A percentile compares a stretch with the other conserved stretches of the same genome.
These are phyloP conservation scores for Microctenopoma lineatum DNA, from an alignment of 2,797 vertebrate genomes.

Conservation along the genomic window DNA sequence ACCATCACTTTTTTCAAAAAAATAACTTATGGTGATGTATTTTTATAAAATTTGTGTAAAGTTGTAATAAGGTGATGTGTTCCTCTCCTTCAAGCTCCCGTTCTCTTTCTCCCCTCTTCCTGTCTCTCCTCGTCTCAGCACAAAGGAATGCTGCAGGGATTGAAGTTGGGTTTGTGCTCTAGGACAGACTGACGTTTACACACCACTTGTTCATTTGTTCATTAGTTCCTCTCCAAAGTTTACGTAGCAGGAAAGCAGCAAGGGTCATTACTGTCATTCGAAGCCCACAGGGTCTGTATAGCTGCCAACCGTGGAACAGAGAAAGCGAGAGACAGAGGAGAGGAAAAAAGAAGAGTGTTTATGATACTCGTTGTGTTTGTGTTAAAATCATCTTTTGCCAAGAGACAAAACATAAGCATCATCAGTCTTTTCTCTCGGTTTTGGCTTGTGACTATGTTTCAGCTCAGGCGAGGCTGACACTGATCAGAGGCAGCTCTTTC, in stretches of 20 bases:
- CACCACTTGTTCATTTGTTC: slow-evolving; percentile 56
- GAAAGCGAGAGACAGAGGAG: slow-evolving; percentile 39
- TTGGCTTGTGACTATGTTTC: slow-evolving; percentile 64
- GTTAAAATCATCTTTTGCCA: slow-evolving; percentile 76
- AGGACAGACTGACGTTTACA: slow-evolving; percentile 43
- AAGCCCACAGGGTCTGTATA: slow-evolving; percentile 41
- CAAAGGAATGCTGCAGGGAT: slow-evolving; percentile 51
- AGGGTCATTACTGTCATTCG: slow-evolving; percentile 51
- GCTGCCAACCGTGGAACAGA: slow-evolving; percentile 66
- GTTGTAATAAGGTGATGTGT: slow-evolving; percentile 65
- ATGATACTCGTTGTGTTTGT: slow-evolving; percentile 77
- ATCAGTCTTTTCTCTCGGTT: slow-evolving; percentile 64
- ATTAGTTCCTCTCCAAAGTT: slow-evolving; percentile 61
- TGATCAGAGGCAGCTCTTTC: slow-evolving; percentile 64
- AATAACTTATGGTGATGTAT: slow-evolving; percentile 57
- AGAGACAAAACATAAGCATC: slow-evolving; percentile 79
- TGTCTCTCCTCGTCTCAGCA: slow-evolving; percentile 42
- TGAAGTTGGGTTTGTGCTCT: slow-evolving; percentile 66
- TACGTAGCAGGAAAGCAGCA: slow-evolving; percentile 53
- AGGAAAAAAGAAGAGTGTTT: slow-evolving; percentile 61
- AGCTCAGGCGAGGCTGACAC: slow-evolving; percentile 58
- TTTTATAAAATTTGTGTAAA: slow-evolving; percentile 69
- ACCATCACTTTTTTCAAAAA: slow-evolving; percentile 74
- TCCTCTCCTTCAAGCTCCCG: slow-evolving; percentile 16
- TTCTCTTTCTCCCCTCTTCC: slow-evolving; percentile 20